Conservation (phyloP, 1,140 invertebrate genomes). For the Calosoma granatense region DNA sequence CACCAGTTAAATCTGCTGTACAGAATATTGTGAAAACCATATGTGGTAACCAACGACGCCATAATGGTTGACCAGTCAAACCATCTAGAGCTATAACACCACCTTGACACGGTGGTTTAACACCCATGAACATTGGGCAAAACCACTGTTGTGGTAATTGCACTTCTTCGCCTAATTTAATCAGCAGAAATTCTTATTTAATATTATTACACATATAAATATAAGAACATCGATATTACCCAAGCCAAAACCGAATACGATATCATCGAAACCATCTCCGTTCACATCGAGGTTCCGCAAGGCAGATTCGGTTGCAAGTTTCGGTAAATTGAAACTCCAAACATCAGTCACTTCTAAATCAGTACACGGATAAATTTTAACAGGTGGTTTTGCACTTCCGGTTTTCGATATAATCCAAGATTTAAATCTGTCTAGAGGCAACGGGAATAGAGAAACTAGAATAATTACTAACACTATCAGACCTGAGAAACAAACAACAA, state of each 20-base stretch:
- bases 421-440: conserved; percentile 45
- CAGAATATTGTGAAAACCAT: conserved; percentile 70
- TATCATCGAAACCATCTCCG: conserved; percentile 59
- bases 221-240: conserved; percentile 37
- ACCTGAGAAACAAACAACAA: conserved; percentile 34
- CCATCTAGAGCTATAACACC: conserved; percentile 71
- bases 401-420: conserved; percentile 41
- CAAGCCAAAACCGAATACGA: conserved; percentile 72
- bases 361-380: conserved; percentile 52
- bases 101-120: conserved; percentile 56
- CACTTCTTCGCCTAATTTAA: conserved; percentile 23
- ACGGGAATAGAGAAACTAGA: conserved; percentile 53
- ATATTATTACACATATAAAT: conserved; percentile 5
- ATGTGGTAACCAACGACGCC: conserved; percentile 63
- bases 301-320: conserved; percentile 65
- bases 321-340: conserved; percentile 63
- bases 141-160: conserved; percentile 31
- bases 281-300: conserved; percentile 64
- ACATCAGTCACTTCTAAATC: conserved; percentile 54
- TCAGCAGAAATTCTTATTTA: conserved; percentile 29
- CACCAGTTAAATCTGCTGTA: conserved; percentile 57
- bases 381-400: conserved; percentile 18
- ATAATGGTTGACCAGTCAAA: conserved; percentile 56
- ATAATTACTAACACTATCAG: conserved; percentile 52
- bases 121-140: conserved; percentile 56